Conservation (phyloP, 2,888 invertebrate species). For the Cheilosia vernalis region DNA sequence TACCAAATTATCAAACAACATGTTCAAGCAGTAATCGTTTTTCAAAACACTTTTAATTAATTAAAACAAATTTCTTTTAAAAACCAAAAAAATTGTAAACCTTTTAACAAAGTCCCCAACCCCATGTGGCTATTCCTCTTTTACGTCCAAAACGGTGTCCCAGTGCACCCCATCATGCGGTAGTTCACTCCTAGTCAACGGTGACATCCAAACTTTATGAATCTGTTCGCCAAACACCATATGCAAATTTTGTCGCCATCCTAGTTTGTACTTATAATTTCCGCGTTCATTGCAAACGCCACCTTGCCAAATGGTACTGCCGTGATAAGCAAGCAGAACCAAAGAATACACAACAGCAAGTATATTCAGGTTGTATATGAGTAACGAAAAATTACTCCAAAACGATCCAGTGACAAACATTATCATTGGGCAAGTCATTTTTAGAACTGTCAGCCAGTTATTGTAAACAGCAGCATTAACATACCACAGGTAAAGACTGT, state of each 20-base stretch:
- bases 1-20: no score
- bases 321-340: conserved; percentile 88
- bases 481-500: conserved; percentile 87
- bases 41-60: no score
- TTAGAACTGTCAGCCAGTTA: conserved; percentile 85
- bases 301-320: conserved; percentile 88
- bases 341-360: conserved; percentile 88
- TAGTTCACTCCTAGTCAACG: conserved; percentile 89
- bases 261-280: conserved; percentile 87
- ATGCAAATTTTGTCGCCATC: conserved; percentile 88
- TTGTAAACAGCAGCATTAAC: conserved; percentile 77
- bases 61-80: no score
- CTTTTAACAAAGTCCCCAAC: neutral
- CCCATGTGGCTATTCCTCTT: neutral
- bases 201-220: conserved; percentile 91
- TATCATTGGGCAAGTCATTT: conserved; percentile 89
- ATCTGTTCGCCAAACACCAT: conserved; percentile 91
- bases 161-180: conserved; percentile 90
- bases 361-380: conserved; percentile 89
- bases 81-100: no score
- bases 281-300: conserved; percentile 85
- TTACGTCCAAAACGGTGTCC: conserved; percentile 77
- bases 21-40: no score
- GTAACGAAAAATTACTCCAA: conserved; percentile 87
- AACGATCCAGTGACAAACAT: conserved; percentile 88